Evolutionary conservation across 2,113 vertebrate genomes (phyloP).

Genomic region (Struthio camelus): DNA sequence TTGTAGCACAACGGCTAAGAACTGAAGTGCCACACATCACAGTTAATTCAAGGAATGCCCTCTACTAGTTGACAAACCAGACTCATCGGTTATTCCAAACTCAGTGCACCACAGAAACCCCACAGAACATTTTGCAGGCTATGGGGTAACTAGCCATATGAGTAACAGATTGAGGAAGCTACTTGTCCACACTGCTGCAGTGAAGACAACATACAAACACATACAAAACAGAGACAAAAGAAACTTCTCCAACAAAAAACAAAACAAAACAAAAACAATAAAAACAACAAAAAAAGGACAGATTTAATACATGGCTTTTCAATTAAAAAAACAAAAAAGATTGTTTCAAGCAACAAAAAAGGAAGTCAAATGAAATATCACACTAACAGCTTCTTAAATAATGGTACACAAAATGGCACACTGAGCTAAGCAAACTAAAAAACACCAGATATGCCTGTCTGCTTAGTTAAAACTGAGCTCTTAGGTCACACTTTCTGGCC

Average conservation of each 20-base stretch:
- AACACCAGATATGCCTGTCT: not conserved
- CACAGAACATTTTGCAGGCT: not conserved
- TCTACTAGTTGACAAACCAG: not conserved
- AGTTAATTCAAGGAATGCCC: not conserved
- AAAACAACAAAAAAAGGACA: not conserved
- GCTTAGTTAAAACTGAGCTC: not conserved
- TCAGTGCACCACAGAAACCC: conserved; percentile 9
- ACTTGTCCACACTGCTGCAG: not conserved
- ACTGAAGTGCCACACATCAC: not conserved
- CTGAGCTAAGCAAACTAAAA: not conserved
- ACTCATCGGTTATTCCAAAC: not conserved
- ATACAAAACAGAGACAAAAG: not conserved
- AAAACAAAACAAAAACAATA: not conserved
- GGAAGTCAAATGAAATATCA: conserved; percentile 6
- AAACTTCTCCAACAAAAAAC: not conserved
- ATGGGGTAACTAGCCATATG: not conserved
- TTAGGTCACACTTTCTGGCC: not conserved
- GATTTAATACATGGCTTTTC: not conserved
- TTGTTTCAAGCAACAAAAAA: not conserved
- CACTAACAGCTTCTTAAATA: not conserved
- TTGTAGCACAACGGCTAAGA: not conserved
- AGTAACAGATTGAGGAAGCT: not conserved
- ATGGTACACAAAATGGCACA: not conserved
- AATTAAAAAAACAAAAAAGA: conserved; percentile 4
- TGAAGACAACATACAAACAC: conserved; percentile 6